These are phyloP conservation scores for Diadegma fenestrale DNA, from an alignment of 2,888 invertebrate genomes.

Conservation along the genomic window DNA sequence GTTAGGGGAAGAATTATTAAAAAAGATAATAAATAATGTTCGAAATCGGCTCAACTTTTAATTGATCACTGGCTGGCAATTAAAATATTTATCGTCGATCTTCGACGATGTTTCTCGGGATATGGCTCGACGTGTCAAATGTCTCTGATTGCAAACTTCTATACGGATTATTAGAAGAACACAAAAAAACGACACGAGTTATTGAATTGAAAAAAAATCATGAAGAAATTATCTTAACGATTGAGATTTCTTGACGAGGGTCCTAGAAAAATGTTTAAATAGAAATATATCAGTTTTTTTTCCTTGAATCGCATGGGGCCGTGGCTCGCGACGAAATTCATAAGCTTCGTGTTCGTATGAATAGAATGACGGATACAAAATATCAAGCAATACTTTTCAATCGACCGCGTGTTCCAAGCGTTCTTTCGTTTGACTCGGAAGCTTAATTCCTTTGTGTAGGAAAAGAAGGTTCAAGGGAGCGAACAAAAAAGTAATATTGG, in stretches of 20 bases:
- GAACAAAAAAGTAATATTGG: slow-evolving; percentile 1
- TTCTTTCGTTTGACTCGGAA: slow-evolving; percentile 24
- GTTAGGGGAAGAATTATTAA: not conserved
- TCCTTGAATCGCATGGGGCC: not conserved
- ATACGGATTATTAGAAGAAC: no score
- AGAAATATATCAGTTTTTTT: not conserved
- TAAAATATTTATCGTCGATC: not conserved
- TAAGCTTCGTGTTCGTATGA: not conserved
- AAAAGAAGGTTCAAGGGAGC: slow-evolving; percentile 3
- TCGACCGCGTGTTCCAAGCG: slow-evolving; percentile 26
- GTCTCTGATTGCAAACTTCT: no score
- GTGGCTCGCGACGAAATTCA: not conserved
- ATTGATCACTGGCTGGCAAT: not conserved
- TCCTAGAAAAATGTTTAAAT: not conserved
- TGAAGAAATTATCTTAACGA: not conserved
- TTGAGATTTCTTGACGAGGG: not conserved
- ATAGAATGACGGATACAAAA: not conserved
- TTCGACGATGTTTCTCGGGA: not conserved
- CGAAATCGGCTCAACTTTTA: not conserved
- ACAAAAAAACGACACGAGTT: not conserved
- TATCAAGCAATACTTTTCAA: slow-evolving; percentile 53
- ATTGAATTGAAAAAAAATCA: not conserved
- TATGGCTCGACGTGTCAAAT: not conserved
- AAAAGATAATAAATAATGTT: not conserved
- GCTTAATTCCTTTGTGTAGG: not conserved